Conservation (phyloP, 2,113 vertebrate species). For the Dryoscopus gambensis region DNA sequence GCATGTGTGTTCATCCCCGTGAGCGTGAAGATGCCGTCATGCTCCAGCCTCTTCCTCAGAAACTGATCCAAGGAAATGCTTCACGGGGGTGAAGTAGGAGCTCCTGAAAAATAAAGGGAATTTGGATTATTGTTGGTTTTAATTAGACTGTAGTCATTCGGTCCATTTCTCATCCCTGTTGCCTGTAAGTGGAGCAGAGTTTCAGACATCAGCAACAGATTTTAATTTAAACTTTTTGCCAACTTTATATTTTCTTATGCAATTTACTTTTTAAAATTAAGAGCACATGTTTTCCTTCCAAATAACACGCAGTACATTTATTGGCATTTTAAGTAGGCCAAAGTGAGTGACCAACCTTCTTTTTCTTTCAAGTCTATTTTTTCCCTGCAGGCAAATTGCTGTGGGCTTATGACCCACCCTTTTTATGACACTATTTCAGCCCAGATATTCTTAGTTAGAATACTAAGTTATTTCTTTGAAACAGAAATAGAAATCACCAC, state of each 20-base stretch:
- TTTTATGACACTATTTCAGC: slow-evolving; percentile 60
- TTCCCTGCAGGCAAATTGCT: slow-evolving; percentile 55
- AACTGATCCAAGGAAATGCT: neutral
- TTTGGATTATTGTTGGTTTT: neutral
- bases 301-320: slow-evolving; percentile 21
- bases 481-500: slow-evolving; percentile 47
- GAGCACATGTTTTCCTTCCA: slow-evolving; percentile 44
- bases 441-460: slow-evolving; percentile 58
- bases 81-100: neutral
- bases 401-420: slow-evolving; percentile 50
- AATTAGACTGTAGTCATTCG: neutral
- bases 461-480: slow-evolving; percentile 48
- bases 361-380: slow-evolving; percentile 54
- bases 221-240: slow-evolving; percentile 43
- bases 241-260: slow-evolving; percentile 46
- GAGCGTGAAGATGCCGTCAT: neutral
- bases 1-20: neutral
- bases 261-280: slow-evolving; percentile 35
- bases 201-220: slow-evolving; percentile 18
- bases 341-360: slow-evolving; percentile 31
- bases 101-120: neutral
- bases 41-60: neutral
- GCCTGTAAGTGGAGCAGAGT: neutral
- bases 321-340: slow-evolving; percentile 47
- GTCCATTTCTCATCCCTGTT: neutral